Evolutionary conservation across 2,113 vertebrate species (phyloP), one percentile per base, ranked within the genome.

Genomic region (Pomatostomus ruficeps): DNA sequence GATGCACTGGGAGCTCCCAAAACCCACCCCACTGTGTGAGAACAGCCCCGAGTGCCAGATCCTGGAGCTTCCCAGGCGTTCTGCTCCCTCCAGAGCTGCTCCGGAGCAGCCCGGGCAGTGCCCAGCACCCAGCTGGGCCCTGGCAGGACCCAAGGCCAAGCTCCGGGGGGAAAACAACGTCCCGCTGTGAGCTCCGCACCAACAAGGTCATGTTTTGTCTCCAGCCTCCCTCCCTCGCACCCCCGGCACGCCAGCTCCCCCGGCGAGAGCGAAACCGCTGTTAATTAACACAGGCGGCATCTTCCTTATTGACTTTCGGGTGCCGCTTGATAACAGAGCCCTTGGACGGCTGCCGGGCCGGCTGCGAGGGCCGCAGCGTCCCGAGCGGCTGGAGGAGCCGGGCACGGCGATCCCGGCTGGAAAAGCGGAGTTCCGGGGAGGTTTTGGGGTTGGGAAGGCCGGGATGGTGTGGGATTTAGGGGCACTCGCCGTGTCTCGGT

Each of bases 201-300:
- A 93, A 91, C 96, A 96, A 97, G 97, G 96, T 95, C 95, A 95
- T 97, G 95, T 97, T 97, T 96, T 97, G 97, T 96, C 96, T 96
- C 89, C 7, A 6, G 19, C 79, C 94, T 94, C 74, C 81, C 84
- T 77, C 58, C 67, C n/a, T 61, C 40, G 11, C 40, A 11, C 42
- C 14, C 17, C 40, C 1, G 1, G 78, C 85, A 4, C 94, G 91
- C 38, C 91, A 42, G 84, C 89, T 92, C 95, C 45, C 85, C 76
- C 83, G 12, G 4, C 3, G 3, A 4, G 52, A 86, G 90, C 2
- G 10, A 92, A 83, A 89, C 71, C 9, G 79, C 82, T 93, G 94
- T 95, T 96, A 91, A 96, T 96, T 96, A 88, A 95, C 95, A 35
- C 84, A 80, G 91, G 86, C 84, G 49, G 82, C 91, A 55, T 92